Base-by-base conservation (phyloP, 2,888 invertebrate species). In the Griposia aprilina region DNA sequence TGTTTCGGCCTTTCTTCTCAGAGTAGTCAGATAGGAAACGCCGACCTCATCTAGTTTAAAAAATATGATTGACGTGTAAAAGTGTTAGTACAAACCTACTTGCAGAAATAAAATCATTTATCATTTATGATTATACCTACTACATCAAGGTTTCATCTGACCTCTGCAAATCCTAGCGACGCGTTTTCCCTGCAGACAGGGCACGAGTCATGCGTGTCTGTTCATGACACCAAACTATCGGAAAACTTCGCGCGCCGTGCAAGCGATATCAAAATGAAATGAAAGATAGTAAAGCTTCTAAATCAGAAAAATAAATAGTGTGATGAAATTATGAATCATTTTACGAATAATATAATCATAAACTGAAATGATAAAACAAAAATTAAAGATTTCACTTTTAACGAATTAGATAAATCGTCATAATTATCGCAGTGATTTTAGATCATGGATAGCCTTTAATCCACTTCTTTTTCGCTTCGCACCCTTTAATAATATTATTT, bases 221-320 rank as follows among this genome's bases (percentile, higher is more conserved):
- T 26, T 66, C 70, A 55, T 66, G 82, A 77, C 80, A 81, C 59
- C 68, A 26, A 80, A 82, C 80, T 80, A 80, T 80, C 15, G 82
- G 82, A 30, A 67, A 81, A 75, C 55, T 75, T 45, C 20, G 67
- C 66, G 45, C 74, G 45, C n/a, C 17, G 65, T 68, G 36, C 55
- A 15, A 62, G 17, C 41, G 10, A 7, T 67, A 30, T 36, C 41
- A n/a, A 41, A 45, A 62, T 68, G 41, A 55, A 78, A 36, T 30
- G 2, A 11, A 30, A 57, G 20, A 69, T 55, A 59, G 8, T 45
- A 10, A 45, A 8, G 8, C 45, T 45, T 45, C 45, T 45, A 45
- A 45, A 45, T 8, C 45, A 45, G 45, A 45, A 45, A 45, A 45
- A 6, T 10, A 5, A 45, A 10, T 45, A 45, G 45, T 45, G 45